These are phyloP conservation scores for Antheraea mylitta DNA, from an alignment of 1,140 invertebrate genomes.

Conservation along the genomic window DNA sequence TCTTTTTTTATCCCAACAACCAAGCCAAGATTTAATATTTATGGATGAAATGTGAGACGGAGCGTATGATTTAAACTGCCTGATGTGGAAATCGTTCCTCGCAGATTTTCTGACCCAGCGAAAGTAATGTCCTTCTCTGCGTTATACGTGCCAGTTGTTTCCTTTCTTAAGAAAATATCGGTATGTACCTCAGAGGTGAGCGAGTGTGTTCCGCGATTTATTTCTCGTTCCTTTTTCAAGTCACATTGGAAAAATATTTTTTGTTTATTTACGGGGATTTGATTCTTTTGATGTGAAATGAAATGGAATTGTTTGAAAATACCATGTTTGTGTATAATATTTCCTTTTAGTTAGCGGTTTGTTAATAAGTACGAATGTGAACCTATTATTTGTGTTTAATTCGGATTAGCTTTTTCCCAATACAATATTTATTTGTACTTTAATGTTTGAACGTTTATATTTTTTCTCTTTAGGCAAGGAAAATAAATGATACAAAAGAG, in stretches of 20 bases:
- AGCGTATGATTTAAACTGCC: slow-evolving; percentile 75
- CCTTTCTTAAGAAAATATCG: slow-evolving; percentile 61
- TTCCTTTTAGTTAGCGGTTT: slow-evolving; percentile 39
- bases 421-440: too few species aligned
- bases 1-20: slow-evolving; percentile 63
- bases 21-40: slow-evolving; percentile 75
- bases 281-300: slow-evolving; percentile 68
- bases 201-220: slow-evolving; percentile 62
- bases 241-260: slow-evolving; percentile 65
- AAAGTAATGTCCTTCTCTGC: slow-evolving; percentile 71
- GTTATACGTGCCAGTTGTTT: slow-evolving; percentile 73
- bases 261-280: slow-evolving; percentile 72
- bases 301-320: slow-evolving; percentile 57
- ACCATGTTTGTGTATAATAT: slow-evolving; percentile 37
- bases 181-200: slow-evolving; percentile 59
- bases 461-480: too few species aligned
- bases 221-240: slow-evolving; percentile 54
- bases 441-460: too few species aligned
- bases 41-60: slow-evolving; percentile 74
- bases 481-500: too few species aligned
- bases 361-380: slow-evolving; percentile 9
- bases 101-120: slow-evolving; percentile 74
- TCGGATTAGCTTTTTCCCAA: background rate
- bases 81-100: slow-evolving; percentile 72
- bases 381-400: slow-evolving; percentile 3